Base-by-base conservation (phyloP, 2,888 invertebrate genomes). In the Mylabris sibirica region DNA sequence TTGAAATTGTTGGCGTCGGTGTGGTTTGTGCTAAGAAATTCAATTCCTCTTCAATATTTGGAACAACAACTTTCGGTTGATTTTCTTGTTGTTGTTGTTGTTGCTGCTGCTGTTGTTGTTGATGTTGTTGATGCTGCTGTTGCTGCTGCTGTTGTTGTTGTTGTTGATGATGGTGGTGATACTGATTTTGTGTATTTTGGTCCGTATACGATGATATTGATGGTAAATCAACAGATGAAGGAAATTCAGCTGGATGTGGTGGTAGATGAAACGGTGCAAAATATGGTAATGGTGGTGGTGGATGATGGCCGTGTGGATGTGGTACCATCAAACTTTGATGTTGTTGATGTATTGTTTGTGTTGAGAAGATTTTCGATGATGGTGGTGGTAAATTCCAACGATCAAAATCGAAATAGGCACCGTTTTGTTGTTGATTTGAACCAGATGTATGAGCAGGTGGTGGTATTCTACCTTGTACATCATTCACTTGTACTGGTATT, bases 21-120 rank as follows among this genome's bases (percentile, higher is more conserved):
- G 79, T 76, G 68, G 81, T 82, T 86, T 90, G 90, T 79, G 91
- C 89, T 84, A 94, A 88, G 86, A 93, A 94, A 84, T 92, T 92
- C 81, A 95, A 88, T 86, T 95, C 95, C 87, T 95, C 94, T 85
- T 94, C 94, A 84, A 95, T 94, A 87, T 94, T 93, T 78, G 94
- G 94, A 81, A 94, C 94, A 80, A 94, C 93, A 79, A 94, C 94
- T 88, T 94, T 94, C 76, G 92, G 92, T 85, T 91, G 90, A 80
- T 90, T 89, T 84, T 91, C 92, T 76, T 84, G 89, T 82, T 77
- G 85, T 70, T 75, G 81, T 26, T 76, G 77, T 35, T 71, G 78
- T 53, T 77, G 79, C 62, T 75, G 76, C 17, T 70, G 77, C 30
- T 66, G 75, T 34, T 73, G 73, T 11, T 60, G 76, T 60, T 76